Evolutionary conservation across 2,888 invertebrate genomes (phyloP).

Genomic region (Blastobasis lacticolella): DNA sequence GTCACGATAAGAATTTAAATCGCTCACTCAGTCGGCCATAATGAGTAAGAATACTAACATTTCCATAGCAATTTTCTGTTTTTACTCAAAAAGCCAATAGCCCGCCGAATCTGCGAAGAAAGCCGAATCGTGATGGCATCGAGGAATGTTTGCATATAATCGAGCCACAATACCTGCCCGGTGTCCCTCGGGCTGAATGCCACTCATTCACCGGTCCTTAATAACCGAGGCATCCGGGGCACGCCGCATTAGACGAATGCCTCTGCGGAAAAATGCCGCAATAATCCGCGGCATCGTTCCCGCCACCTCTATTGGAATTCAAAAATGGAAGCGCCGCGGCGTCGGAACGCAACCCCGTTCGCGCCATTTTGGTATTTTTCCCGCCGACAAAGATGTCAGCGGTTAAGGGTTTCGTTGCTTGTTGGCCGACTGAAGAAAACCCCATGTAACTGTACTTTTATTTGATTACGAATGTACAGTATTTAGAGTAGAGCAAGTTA

Average conservation of each 20-base stretch:
- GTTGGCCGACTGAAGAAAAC: neutral
- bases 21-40: no score
- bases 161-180: constrained; percentile 14
- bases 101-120: no score
- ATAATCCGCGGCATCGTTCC: constrained; percentile 40
- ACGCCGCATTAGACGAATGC: constrained; percentile 52
- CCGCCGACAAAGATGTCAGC: no score
- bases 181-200: constrained; percentile 18
- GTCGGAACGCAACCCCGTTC: constrained; percentile 14
- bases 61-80: no score
- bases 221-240: constrained; percentile 38
- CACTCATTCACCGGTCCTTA: constrained; percentile 32
- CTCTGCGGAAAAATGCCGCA: constrained; percentile 57
- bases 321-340: constrained; percentile 36
- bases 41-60: no score
- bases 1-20: no score
- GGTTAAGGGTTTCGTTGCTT: neutral
- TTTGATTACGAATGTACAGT: no score
- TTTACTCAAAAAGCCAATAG: no score
- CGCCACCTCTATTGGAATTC: constrained; percentile 49
- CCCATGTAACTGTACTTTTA: no score
- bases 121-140: neutral
- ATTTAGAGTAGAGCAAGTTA: no score
- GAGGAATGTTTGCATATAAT: constrained; percentile 16
- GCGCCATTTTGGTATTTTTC: neutral